A percentile compares a stretch with the other conserved stretches of the same genome.
Conservation (phyloP, 2,113 vertebrate genomes). For the Aspidoscelis tigris region DNA sequence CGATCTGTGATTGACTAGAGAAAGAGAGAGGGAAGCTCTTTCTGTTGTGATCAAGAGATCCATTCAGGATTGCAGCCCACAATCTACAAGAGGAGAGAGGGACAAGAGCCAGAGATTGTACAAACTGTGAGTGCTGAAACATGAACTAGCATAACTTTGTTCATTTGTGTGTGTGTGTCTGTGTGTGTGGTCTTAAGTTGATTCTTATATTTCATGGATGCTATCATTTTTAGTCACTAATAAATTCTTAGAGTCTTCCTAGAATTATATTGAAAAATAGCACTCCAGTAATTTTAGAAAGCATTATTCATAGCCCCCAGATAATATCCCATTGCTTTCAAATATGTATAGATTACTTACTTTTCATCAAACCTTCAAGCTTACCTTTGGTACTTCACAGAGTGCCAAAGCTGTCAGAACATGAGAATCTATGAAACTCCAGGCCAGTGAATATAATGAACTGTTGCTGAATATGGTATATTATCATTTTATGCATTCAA, state of each 20-base stretch:
- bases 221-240: not conserved
- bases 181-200: not conserved
- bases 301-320: not conserved
- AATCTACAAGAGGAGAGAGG: too few species aligned
- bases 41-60: too few species aligned
- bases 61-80: too few species aligned
- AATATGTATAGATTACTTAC: conserved; percentile 10
- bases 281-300: accelerated
- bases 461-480: conserved; percentile 47
- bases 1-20: not conserved
- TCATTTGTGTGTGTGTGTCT: too few species aligned
- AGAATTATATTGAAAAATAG: not conserved
- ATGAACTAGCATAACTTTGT: not conserved
- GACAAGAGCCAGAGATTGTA: too few species aligned
- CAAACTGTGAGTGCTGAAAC: not conserved
- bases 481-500: conserved; percentile 25
- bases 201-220: not conserved
- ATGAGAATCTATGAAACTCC: conserved; percentile 34
- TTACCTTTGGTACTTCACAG: conserved; percentile 37
- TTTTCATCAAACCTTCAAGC: conserved; percentile 36
- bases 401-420: conserved; percentile 30
- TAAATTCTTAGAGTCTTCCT: conserved; percentile 4
- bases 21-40: not conserved
- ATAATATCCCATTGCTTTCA: not conserved
- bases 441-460: conserved; percentile 42